These are phyloP conservation scores for Hanleya hanleyi DNA, from an alignment of 2,888 invertebrate species.

Conservation along the genomic window DNA sequence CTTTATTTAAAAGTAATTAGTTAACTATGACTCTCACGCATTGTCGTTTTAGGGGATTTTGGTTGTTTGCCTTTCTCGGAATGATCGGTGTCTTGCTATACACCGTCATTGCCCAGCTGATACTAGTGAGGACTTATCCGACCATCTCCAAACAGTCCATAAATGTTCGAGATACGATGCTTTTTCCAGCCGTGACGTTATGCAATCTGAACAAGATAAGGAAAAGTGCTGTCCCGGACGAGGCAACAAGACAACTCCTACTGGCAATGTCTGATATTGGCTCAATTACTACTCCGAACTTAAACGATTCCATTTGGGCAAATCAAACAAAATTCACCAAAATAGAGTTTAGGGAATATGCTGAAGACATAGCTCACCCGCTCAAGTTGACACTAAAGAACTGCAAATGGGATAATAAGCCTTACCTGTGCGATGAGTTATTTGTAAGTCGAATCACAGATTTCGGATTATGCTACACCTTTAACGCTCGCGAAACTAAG, in stretches of 20 bases:
- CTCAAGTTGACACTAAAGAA: neutral
- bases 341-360: neutral
- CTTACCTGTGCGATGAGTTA: neutral
- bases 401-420: neutral
- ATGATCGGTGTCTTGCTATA: neutral
- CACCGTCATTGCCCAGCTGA: neutral
- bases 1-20: too few species aligned
- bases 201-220: neutral
- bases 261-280: neutral
- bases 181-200: neutral
- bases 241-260: neutral
- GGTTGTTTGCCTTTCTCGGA: neutral
- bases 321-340: too few species aligned
- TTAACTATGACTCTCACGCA: too few species aligned
- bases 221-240: neutral
- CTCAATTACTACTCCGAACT: too few species aligned
- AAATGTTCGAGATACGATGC: neutral
- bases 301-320: too few species aligned
- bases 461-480: neutral
- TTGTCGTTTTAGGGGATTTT: neutral
- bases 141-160: neutral
- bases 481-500: neutral
- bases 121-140: neutral
- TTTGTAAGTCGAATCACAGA: neutral
- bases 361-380: neutral